phyloP scores from a whole-genome alignment of 2,797 vertebrate genomes.

The Halcyon leucocephala region DNA sequence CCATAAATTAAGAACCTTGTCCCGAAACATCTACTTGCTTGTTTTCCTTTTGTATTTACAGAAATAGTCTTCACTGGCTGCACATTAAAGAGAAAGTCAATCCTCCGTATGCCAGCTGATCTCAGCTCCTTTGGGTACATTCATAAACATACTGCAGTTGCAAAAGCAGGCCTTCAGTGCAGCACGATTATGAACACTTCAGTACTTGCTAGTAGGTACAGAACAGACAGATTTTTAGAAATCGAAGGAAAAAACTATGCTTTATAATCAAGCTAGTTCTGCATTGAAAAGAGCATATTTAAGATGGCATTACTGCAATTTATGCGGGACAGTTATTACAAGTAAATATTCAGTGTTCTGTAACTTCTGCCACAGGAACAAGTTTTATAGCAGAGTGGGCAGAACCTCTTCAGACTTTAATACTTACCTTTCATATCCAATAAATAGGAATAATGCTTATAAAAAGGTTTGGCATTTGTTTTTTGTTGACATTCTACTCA shows the following conservation, averaged over 20 bases:
- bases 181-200: background rate
- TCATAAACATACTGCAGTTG: background rate
- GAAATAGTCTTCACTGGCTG: background rate
- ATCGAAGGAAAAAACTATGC: background rate
- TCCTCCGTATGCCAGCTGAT: background rate
- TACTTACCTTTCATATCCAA: background rate
- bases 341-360: background rate
- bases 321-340: background rate
- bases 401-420: background rate
- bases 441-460: background rate
- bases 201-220: background rate
- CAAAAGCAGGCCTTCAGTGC: background rate
- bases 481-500: background rate
- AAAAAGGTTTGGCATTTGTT: background rate
- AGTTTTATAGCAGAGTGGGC: background rate
- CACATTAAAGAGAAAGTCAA: background rate
- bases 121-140: background rate
- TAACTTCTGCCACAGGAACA: background rate
- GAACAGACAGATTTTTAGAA: background rate
- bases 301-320: background rate
- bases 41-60: background rate
- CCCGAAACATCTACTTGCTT: background rate
- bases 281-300: background rate
- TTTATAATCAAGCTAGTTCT: background rate
- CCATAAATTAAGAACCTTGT: background rate